Evolutionary conservation across 2,888 invertebrate species (phyloP).

Genomic region (Pyrrhosoma nymphula): DNA sequence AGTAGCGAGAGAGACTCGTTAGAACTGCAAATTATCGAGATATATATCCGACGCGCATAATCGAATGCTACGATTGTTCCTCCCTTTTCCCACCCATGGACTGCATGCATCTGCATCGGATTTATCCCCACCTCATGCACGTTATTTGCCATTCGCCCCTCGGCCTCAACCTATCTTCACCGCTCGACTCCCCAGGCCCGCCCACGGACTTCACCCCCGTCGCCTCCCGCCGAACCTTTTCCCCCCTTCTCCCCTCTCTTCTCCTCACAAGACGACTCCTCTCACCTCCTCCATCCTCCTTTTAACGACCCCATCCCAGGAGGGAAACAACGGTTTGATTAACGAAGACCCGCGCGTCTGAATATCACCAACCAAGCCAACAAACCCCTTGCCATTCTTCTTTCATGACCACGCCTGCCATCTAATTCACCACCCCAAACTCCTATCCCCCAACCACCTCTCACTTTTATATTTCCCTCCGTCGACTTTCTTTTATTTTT

Average conservation of each 20-base stretch:
- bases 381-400: constrained; percentile 33
- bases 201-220: background rate
- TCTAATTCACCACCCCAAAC: background rate
- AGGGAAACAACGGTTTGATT: constrained; percentile 64
- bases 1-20: no score
- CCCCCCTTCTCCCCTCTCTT: background rate
- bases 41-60: background rate
- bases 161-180: background rate
- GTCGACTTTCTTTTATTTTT: background rate
- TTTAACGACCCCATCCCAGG: constrained; percentile 60
- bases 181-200: background rate
- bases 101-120: background rate
- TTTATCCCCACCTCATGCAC: background rate
- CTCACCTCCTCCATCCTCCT: constrained; percentile 8
- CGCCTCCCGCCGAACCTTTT: background rate
- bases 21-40: background rate
- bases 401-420: constrained; percentile 42
- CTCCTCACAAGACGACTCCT: background rate
- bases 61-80: background rate
- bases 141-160: background rate
- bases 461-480: constrained; percentile 14
- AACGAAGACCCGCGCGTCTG: constrained; percentile 57
- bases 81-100: background rate
- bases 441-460: background rate
- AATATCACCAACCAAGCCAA: constrained; percentile 19